phyloP scores from a whole-genome alignment of 2,888 invertebrate species.

The Nomada goodeniana region DNA sequence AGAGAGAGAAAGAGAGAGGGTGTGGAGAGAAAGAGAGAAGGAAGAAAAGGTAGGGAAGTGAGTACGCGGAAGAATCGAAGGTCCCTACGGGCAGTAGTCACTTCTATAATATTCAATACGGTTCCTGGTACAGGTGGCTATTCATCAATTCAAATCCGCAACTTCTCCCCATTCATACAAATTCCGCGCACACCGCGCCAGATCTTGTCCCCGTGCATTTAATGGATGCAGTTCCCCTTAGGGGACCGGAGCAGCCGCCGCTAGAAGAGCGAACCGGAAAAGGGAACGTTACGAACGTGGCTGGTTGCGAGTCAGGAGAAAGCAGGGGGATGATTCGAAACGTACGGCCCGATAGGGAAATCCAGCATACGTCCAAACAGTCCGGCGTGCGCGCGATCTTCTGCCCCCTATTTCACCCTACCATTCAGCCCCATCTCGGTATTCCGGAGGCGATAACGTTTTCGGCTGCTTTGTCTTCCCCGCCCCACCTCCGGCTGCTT shows the following conservation, averaged over 20 bases:
- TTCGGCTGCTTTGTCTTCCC: slow-evolving; percentile 61
- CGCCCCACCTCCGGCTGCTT: slow-evolving; percentile 32
- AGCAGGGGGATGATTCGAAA: slow-evolving; percentile 79
- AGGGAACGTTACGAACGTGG: slow-evolving; percentile 63
- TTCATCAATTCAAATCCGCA: slow-evolving; percentile 82
- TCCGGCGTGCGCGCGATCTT: slow-evolving; percentile 54
- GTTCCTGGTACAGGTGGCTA: slow-evolving; percentile 73
- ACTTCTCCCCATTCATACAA: slow-evolving; percentile 78
- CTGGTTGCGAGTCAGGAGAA: slow-evolving; percentile 64
- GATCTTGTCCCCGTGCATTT: slow-evolving; percentile 71
- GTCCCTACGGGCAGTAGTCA: slow-evolving; percentile 63
- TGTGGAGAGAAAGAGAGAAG: background rate
- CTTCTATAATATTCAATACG: slow-evolving; percentile 78
- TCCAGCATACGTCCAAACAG: slow-evolving; percentile 73
- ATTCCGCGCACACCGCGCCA: slow-evolving; percentile 72
- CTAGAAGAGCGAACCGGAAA: slow-evolving; percentile 59
- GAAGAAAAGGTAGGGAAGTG: no score
- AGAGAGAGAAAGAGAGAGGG: background rate
- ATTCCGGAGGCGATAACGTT: slow-evolving; percentile 68
- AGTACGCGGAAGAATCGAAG: slow-evolving; percentile 59
- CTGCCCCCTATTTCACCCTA: slow-evolving; percentile 27
- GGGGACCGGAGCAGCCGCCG: slow-evolving; percentile 63
- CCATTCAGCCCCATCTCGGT: slow-evolving; percentile 24
- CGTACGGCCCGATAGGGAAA: slow-evolving; percentile 83
- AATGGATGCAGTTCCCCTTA: slow-evolving; percentile 79